Conservation (phyloP, 2,888 invertebrate species). For the Nomada lathburiana region DNA sequence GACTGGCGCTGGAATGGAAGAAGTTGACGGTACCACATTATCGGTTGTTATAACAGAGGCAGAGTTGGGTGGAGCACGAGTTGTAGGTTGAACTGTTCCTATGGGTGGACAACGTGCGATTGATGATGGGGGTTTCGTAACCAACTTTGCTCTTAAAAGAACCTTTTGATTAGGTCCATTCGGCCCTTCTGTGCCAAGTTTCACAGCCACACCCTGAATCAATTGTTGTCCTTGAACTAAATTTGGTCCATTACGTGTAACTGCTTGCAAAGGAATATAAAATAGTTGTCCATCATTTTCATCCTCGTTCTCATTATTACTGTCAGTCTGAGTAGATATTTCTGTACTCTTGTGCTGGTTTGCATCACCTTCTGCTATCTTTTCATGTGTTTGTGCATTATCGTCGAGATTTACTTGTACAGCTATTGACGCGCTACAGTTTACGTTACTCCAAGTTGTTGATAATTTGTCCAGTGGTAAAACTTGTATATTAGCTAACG, state of each 20-base stretch:
- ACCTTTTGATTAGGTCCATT: slow-evolving; percentile 88
- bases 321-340: slow-evolving; percentile 85
- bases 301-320: slow-evolving; percentile 82
- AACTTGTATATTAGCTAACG: slow-evolving; percentile 79
- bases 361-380: slow-evolving; percentile 66
- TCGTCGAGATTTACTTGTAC: slow-evolving; percentile 86
- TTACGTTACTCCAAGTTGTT: slow-evolving; percentile 82
- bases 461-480: slow-evolving; percentile 81
- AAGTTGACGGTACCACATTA: slow-evolving; percentile 69
- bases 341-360: slow-evolving; percentile 80
- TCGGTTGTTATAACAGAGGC: slow-evolving; percentile 59
- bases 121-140: slow-evolving; percentile 86
- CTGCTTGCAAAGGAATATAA: slow-evolving; percentile 87
- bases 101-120: slow-evolving; percentile 85
- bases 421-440: slow-evolving; percentile 85
- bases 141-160: slow-evolving; percentile 87
- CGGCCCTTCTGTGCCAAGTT: slow-evolving; percentile 88
- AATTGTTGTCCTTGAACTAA: slow-evolving; percentile 83
- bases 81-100: slow-evolving; percentile 86
- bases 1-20: slow-evolving; percentile 39
- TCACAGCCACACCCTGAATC: slow-evolving; percentile 88
- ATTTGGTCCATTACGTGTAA: slow-evolving; percentile 83
- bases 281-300: slow-evolving; percentile 87
- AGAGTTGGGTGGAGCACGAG: slow-evolving; percentile 80
- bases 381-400: slow-evolving; percentile 65